Base-by-base conservation (phyloP, 2,113 vertebrate species). In the Rhabdornis inornatus region DNA sequence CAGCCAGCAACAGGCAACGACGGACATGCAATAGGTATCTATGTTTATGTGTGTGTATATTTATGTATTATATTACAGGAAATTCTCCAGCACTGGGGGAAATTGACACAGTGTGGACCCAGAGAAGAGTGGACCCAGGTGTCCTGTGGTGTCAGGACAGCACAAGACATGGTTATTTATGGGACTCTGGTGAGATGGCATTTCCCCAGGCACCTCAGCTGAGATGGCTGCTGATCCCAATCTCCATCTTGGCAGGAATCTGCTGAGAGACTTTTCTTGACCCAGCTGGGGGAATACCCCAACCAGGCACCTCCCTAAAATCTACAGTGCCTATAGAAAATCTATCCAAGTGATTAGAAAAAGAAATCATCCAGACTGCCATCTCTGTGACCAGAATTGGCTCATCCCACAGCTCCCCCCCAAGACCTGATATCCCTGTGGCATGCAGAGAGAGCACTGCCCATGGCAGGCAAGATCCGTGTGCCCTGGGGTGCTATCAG, bases 1-100 rank as follows among this genome's bases (percentile, higher is more conserved):
- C 45, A 94, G 50, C 12, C 60, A 84, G n/a, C 52, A 71, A 56
- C 10, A 83, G 81, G 33, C 47, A 87, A 59, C 44, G 65, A 66
- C 53, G 45, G 49, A 70, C 31, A n/a, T 11, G 12, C 40, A 90
- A 47, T 3, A 74, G n/a, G 5, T 31, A 59, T 30, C 60, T 49
- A 1, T 37, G n/a, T 52, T 25, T n/a, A 11, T 55, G 13, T 47
- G 2, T n/a, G 13, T 47, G 2, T n/a, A 14, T 16, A 24, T 7
- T 23, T 4, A 15, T 7, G 6, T 15, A 15, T 27, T 33, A 49
- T 6, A 23, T 3, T 59, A n/a, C 60, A 92, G 25, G 1, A 61
- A 53, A 85, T 56, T 39, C 53, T 39, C 21, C 21, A 65, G 33
- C 24, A 59, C 3, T 14, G 27, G 13, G 30, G 30, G 16, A 79